A percentile compares a stretch with the other conserved stretches of the same genome.
Conservation (phyloP, 2,797 vertebrate genomes). For the Pseudochaenichthys georgianus region DNA sequence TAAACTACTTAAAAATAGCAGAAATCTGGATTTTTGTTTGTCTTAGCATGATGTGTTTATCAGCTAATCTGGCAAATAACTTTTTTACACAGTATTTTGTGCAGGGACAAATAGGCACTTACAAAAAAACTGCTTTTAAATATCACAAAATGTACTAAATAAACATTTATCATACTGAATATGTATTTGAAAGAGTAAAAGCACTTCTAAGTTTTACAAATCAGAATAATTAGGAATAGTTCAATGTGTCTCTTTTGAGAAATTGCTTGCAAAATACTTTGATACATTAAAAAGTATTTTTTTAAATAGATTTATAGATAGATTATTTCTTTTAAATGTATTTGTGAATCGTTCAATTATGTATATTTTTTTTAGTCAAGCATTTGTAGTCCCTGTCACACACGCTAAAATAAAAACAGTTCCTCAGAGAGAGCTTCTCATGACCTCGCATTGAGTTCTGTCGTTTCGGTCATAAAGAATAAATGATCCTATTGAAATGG, state of each 20-base stretch:
- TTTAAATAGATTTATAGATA: background rate
- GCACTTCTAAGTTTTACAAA: constrained; percentile 13
- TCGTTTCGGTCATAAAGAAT: constrained; percentile 47
- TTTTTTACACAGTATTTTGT: background rate
- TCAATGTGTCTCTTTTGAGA: background rate
- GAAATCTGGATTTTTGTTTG: background rate
- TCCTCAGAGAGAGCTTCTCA: constrained; percentile 26
- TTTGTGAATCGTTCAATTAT: background rate
- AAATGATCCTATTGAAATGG: constrained; percentile 53
- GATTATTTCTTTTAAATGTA: background rate
- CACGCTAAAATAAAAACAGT: background rate
- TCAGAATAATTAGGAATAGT: constrained; percentile 2
- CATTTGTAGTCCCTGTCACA: constrained; percentile 10
- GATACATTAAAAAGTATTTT: background rate
- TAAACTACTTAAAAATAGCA: constrained; percentile 34
- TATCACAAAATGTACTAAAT: constrained; percentile 8
- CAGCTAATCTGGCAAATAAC: no score
- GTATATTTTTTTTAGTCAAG: background rate
- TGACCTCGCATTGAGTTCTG: constrained; percentile 28
- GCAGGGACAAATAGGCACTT: constrained; percentile 32
- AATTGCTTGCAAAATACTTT: no score
- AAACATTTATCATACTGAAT: constrained; percentile 6
- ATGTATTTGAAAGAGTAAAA: constrained; percentile 17
- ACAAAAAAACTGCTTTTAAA: constrained; percentile 40
- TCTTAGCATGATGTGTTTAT: no score